Conservation (phyloP, 2,888 invertebrate species). For the Chorisops tibialis region DNA sequence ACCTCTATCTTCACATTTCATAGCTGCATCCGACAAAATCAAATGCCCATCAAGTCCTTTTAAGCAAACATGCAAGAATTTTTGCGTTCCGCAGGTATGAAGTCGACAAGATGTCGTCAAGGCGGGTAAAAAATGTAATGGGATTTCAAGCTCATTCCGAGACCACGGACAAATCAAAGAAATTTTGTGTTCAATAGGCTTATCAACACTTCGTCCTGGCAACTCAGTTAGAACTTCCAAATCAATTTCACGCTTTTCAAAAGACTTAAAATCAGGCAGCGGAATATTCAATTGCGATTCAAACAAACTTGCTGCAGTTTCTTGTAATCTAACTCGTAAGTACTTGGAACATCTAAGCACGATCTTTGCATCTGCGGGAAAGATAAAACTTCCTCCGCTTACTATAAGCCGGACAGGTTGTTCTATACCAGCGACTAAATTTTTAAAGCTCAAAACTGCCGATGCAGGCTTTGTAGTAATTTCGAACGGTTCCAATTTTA, state of each 20-base stretch:
- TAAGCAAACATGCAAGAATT: constrained; percentile 77
- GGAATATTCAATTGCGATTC: constrained; percentile 54
- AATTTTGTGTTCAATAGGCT: constrained; percentile 73
- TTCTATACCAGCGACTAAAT: constrained; percentile 76
- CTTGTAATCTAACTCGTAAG: constrained; percentile 45
- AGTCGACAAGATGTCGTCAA: constrained; percentile 76
- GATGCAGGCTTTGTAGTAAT: constrained; percentile 55
- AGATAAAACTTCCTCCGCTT: constrained; percentile 72
- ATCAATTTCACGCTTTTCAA: constrained; percentile 61
- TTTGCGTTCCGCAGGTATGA: constrained; percentile 78
- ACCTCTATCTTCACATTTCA: constrained; percentile 60
- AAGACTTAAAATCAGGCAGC: constrained; percentile 61
- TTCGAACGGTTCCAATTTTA: constrained; percentile 49
- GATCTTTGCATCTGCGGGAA: constrained; percentile 60
- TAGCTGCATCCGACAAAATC: constrained; percentile 53
- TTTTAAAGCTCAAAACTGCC: constrained; percentile 59
- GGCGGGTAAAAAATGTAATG: constrained; percentile 78
- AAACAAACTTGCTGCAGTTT: constrained; percentile 36
- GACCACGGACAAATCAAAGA: constrained; percentile 78
- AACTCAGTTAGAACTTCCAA: constrained; percentile 70
- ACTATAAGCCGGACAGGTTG: constrained; percentile 74
- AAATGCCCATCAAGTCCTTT: constrained; percentile 60
- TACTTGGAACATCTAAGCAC: constrained; percentile 49
- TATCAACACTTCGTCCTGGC: constrained; percentile 67
- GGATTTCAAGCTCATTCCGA: constrained; percentile 66